These are phyloP conservation scores for Drosophila lacicola DNA, from an alignment of 2,888 invertebrate species.

Conservation along the genomic window DNA sequence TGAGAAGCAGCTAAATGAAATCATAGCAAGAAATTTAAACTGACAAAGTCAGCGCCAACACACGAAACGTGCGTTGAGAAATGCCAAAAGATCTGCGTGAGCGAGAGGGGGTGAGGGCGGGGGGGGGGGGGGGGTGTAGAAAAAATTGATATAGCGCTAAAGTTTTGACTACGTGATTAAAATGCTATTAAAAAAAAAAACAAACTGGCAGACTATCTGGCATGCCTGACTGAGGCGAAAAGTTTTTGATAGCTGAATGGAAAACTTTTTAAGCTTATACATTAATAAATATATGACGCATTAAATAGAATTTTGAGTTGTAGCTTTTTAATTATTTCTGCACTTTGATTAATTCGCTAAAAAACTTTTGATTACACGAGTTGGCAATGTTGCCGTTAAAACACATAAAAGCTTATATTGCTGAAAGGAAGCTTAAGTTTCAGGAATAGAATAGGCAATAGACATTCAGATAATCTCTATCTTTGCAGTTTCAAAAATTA, in stretches of 20 bases:
- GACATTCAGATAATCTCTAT: too few species aligned
- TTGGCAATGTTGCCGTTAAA: background rate
- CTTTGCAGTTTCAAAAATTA: too few species aligned
- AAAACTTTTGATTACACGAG: conserved; percentile 11
- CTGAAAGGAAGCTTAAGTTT: background rate
- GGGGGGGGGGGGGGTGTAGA: too few species aligned
- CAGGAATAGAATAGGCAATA: too few species aligned
- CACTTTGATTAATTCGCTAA: conserved; percentile 1
- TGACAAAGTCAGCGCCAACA: conserved; percentile 41
- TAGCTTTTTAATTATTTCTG: conserved; percentile 13
- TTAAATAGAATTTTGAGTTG: background rate
- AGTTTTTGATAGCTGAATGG: conserved; percentile 24
- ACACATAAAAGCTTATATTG: background rate
- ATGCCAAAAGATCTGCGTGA: background rate
- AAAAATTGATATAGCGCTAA: conserved; percentile 39
- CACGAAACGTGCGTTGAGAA: conserved; percentile 23
- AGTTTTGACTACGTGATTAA: conserved; percentile 59
- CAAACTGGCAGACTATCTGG: background rate
- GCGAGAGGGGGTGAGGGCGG: too few species aligned
- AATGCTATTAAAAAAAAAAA: conserved; percentile 21
- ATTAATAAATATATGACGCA: conserved; percentile 17
- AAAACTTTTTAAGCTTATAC: conserved; percentile 19
- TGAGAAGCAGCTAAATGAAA: conserved; percentile 47
- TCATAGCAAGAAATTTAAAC: conserved; percentile 59
- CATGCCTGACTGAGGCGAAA: conserved; percentile 7